A percentile compares a stretch with the other conserved stretches of the same genome.
These are phyloP conservation scores for Geothlypis trichas DNA, from an alignment of 2,113 vertebrate species.

Conservation along the genomic window DNA sequence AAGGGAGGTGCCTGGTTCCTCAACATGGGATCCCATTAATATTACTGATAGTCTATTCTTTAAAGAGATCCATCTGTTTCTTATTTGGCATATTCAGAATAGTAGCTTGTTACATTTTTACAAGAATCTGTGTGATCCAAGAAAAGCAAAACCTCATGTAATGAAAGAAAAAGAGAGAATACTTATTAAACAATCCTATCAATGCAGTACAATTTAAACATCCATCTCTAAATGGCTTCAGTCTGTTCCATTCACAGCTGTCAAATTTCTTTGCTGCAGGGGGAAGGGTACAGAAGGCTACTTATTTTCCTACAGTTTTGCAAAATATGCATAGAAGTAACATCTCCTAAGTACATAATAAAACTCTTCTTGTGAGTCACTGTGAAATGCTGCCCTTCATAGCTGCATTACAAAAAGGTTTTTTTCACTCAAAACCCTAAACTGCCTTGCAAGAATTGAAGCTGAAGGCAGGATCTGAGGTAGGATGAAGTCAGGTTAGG, in stretches of 20 bases:
- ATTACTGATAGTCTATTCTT: conserved; percentile 28
- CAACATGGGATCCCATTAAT: background rate
- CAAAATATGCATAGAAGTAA: background rate
- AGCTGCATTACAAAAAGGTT: background rate
- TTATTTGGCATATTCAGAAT: conserved; percentile 43
- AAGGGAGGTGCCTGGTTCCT: background rate
- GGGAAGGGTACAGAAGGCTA: background rate
- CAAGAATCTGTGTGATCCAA: conserved; percentile 25
- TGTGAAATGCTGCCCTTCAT: background rate
- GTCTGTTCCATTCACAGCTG: background rate
- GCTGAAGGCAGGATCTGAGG: background rate
- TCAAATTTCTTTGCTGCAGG: background rate
- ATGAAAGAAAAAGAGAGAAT: conserved; percentile 35
- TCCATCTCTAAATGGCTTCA: conserved; percentile 11
- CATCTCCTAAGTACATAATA: background rate
- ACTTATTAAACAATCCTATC: conserved; percentile 1
- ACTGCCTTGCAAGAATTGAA: background rate
- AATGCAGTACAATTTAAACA: background rate
- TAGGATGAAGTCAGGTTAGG: background rate
- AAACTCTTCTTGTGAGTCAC: background rate
- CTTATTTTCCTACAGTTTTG: background rate
- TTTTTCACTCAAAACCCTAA: background rate
- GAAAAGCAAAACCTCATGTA: conserved; percentile 44
- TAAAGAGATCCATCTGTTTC: conserved; percentile 41
- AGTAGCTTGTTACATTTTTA: conserved; percentile 56